Conservation (phyloP, 2,797 vertebrate species). For the Malacoctenus gilli region DNA sequence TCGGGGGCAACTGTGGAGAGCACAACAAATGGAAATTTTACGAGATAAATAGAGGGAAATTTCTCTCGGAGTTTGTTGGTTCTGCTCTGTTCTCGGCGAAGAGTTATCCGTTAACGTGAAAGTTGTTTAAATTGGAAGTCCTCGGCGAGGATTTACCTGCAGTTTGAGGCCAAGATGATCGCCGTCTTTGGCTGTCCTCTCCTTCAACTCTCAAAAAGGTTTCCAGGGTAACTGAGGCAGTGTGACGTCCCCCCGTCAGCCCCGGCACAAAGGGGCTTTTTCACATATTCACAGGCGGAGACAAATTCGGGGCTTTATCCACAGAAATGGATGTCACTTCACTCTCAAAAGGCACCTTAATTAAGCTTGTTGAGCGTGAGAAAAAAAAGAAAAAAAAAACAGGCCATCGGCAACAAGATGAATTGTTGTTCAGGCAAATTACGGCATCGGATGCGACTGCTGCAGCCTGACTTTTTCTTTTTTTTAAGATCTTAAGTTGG, state of each 20-base stretch:
- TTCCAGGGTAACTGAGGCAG: slow-evolving; percentile 77
- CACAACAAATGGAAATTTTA: slow-evolving; percentile 45
- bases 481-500: slow-evolving; percentile 47
- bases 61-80: too few species aligned
- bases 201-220: slow-evolving; percentile 78
- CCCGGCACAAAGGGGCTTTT: slow-evolving; percentile 66
- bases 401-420: slow-evolving; percentile 56
- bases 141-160: slow-evolving; percentile 76
- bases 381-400: slow-evolving; percentile 74
- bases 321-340: slow-evolving; percentile 76
- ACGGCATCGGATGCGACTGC: slow-evolving; percentile 44
- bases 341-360: slow-evolving; percentile 73
- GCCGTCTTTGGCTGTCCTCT: slow-evolving; percentile 80
- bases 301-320: slow-evolving; percentile 72
- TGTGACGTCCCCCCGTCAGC: slow-evolving; percentile 67
- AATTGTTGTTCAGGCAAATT: slow-evolving; percentile 70
- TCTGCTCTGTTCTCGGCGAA: slow-evolving; percentile 35
- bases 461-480: slow-evolving; percentile 44
- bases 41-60: slow-evolving; percentile 37
- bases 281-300: slow-evolving; percentile 70
- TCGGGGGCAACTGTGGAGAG: slow-evolving; percentile 22
- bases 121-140: slow-evolving; percentile 71
- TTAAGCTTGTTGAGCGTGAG: slow-evolving; percentile 69
- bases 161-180: slow-evolving; percentile 73
- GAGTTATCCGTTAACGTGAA: slow-evolving; percentile 60